Percentiles rank a stretch among this genome's conserved stretches.
phyloP scores from a whole-genome alignment of 2,113 vertebrate species.

The Uria aalge region DNA sequence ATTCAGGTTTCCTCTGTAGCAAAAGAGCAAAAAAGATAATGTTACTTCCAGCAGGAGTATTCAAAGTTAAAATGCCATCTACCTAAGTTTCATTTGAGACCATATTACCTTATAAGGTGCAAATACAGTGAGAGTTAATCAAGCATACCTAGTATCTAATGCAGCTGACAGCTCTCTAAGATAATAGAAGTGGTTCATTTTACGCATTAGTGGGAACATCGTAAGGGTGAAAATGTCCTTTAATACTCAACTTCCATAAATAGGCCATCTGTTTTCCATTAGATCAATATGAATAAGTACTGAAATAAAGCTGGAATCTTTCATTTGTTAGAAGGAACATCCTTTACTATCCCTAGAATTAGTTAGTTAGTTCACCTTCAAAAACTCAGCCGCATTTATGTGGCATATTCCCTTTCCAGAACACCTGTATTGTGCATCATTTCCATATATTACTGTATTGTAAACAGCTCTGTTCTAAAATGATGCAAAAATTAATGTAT shows the following conservation, averaged over 20 bases:
- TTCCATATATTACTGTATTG: background rate
- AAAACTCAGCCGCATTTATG: background rate
- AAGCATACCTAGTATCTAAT: constrained; percentile 56
- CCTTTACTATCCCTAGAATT: background rate
- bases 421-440: background rate
- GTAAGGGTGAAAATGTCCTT: constrained; percentile 73
- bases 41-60: background rate
- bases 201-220: constrained; percentile 64
- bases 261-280: constrained; percentile 78
- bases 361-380: background rate
- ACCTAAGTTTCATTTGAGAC: background rate
- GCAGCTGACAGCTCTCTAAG: constrained; percentile 64
- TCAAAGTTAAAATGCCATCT: constrained; percentile 12
- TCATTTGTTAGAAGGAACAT: background rate
- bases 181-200: constrained; percentile 70
- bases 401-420: background rate
- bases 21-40: background rate
- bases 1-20: background rate
- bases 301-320: constrained; percentile 20
- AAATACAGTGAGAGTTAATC: constrained; percentile 61
- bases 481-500: background rate
- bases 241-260: constrained; percentile 65
- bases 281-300: constrained; percentile 48
- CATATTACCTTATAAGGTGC: background rate
- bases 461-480: background rate